Conservation (phyloP, 2,888 invertebrate species). For the Cerceris ruficornis region DNA sequence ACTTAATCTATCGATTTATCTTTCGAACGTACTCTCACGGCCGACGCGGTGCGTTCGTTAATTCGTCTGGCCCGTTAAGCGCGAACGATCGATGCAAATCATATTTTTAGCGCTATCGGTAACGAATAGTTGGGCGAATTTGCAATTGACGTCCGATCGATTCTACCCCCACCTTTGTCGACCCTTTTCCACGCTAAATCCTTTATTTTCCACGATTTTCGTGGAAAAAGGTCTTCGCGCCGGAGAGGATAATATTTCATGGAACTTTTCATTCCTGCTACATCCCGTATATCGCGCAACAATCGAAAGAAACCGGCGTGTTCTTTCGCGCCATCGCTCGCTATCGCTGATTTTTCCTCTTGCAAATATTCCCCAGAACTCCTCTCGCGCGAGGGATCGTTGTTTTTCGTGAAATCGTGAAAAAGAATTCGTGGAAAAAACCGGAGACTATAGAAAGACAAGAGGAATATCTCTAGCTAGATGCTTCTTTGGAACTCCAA, state of each 20-base stretch:
- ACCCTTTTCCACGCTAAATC: neutral
- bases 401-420: conserved; percentile 25
- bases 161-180: conserved; percentile 1
- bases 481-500: too few species aligned
- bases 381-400: too few species aligned
- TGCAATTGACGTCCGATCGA: conserved; percentile 25
- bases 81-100: conserved; percentile 34
- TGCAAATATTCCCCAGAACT: conserved; percentile 6
- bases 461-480: too few species aligned
- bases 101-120: conserved; percentile 23
- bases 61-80: neutral
- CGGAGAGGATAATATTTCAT: conserved; percentile 32
- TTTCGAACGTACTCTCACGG: neutral
- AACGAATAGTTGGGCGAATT: conserved; percentile 28
- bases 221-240: conserved; percentile 20
- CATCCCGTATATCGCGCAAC: conserved; percentile 20
- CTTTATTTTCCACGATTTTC: conserved; percentile 36
- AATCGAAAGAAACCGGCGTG: conserved; percentile 24
- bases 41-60: neutral
- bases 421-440: conserved; percentile 6
- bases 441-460: neutral
- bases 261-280: conserved; percentile 29
- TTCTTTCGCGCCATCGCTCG: conserved; percentile 35
- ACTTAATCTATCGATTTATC: conserved; percentile 5
- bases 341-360: conserved; percentile 17